Conservation (phyloP, 1,140 invertebrate genomes). For the Ceratina calcarata region DNA sequence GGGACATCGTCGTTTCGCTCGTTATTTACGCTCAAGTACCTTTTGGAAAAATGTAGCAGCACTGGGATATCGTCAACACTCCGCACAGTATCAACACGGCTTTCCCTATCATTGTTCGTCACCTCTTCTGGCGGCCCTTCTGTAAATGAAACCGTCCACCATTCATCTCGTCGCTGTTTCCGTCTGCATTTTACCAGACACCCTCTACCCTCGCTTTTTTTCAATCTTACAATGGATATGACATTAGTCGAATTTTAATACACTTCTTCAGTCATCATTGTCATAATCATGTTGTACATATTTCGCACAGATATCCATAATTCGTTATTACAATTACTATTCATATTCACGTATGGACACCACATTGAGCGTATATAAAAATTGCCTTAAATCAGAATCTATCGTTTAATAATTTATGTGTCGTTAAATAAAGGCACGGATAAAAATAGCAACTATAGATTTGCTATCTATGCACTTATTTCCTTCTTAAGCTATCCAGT, state of each 20-base stretch:
- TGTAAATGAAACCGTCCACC: conserved; percentile 52
- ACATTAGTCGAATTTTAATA: too few relatives aligned
- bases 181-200: conserved; percentile 12
- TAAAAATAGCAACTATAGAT: too few relatives aligned
- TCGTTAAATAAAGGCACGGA: too few relatives aligned
- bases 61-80: conserved; percentile 60
- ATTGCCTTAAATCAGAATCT: too few relatives aligned
- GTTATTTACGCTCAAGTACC: conserved; percentile 67
- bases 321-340: too few relatives aligned
- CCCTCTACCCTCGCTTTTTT: background rate
- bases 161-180: conserved; percentile 43
- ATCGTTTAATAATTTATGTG: too few relatives aligned
- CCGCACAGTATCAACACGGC: conserved; percentile 59
- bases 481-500: too few relatives aligned
- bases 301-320: too few relatives aligned
- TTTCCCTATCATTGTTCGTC: conserved; percentile 58
- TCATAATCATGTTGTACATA: too few relatives aligned
- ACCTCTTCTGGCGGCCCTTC: conserved; percentile 33
- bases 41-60: conserved; percentile 78
- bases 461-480: too few relatives aligned
- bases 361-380: background rate
- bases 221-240: too few relatives aligned
- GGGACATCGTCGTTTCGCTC: conserved; percentile 15
- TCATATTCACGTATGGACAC: background rate
- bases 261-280: too few relatives aligned